phyloP scores from a whole-genome alignment of 2,888 invertebrate species.

The Elegia similella region DNA sequence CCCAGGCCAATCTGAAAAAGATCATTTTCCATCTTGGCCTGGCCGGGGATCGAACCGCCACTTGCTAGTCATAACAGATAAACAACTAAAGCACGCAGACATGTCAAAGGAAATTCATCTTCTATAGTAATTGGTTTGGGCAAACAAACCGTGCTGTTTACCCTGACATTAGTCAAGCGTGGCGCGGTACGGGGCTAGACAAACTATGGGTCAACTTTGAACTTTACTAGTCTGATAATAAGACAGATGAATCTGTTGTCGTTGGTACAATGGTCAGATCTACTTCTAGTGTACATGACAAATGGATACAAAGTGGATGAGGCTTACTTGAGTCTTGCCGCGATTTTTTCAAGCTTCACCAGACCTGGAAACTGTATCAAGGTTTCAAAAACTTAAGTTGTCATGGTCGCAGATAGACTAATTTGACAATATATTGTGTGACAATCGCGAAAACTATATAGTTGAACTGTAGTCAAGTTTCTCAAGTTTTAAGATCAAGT shows the following conservation, averaged over 20 bases:
- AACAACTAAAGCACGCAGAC: background rate
- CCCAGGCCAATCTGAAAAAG: no score
- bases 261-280: background rate
- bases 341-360: no score
- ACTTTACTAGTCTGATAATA: background rate
- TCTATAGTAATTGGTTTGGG: conserved; percentile 10
- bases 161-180: conserved; percentile 1
- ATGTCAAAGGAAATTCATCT: conserved; percentile 7
- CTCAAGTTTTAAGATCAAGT: background rate
- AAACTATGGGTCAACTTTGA: background rate
- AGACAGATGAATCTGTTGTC: background rate
- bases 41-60: no score
- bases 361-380: no score
- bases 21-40: no score
- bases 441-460: no score
- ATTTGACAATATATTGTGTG: no score
- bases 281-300: conserved; percentile 4
- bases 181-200: background rate
- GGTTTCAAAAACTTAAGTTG: no score
- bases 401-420: no score
- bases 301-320: background rate
- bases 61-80: background rate
- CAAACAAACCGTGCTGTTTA: conserved; percentile 9
- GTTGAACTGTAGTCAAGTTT: background rate
- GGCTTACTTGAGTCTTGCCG: background rate